Evolutionary conservation across 2,888 invertebrate species (phyloP).

Genomic region (Gasteruption jaculator): DNA sequence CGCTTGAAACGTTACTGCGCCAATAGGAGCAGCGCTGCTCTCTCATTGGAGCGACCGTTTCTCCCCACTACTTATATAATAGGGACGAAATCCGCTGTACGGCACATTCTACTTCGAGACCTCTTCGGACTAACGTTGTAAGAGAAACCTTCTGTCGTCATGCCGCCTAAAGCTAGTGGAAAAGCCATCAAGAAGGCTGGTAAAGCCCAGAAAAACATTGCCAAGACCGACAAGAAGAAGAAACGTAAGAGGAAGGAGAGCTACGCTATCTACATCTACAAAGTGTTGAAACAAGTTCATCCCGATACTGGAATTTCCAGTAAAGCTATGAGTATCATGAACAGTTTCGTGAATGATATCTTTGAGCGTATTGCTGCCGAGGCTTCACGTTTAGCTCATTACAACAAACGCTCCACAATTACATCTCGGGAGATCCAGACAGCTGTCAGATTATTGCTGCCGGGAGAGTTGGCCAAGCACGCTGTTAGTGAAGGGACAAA

Average conservation of each 20-base stretch:
- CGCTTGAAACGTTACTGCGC: too few species aligned
- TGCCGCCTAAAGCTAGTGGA: constrained; percentile 42
- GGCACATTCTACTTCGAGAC: too few species aligned
- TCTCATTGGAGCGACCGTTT: too few species aligned
- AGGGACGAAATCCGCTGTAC: too few species aligned
- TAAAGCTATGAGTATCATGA: constrained; percentile 71
- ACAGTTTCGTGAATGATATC: constrained; percentile 71
- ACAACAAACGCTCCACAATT: constrained; percentile 64
- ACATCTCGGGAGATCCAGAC: constrained; percentile 68
- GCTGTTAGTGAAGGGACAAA: constrained; percentile 67
- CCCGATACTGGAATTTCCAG: constrained; percentile 65
- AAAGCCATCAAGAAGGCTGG: constrained; percentile 55
- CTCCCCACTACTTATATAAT: too few species aligned
- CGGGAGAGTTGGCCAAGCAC: constrained; percentile 70
- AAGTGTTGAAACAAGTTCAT: constrained; percentile 60
- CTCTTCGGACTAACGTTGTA: too few species aligned
- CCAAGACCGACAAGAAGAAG: constrained; percentile 57
- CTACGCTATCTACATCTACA: constrained; percentile 62
- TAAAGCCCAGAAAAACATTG: constrained; percentile 58
- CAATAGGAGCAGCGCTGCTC: too few species aligned
- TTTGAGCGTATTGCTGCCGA: constrained; percentile 69
- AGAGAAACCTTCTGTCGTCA: constrained; percentile 19
- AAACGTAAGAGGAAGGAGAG: constrained; percentile 58
- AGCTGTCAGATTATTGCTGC: constrained; percentile 63
- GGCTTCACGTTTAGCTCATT: constrained; percentile 61